Evolutionary conservation across 2,113 vertebrate genomes (phyloP).

Genomic region (Corythaeola cristata): DNA sequence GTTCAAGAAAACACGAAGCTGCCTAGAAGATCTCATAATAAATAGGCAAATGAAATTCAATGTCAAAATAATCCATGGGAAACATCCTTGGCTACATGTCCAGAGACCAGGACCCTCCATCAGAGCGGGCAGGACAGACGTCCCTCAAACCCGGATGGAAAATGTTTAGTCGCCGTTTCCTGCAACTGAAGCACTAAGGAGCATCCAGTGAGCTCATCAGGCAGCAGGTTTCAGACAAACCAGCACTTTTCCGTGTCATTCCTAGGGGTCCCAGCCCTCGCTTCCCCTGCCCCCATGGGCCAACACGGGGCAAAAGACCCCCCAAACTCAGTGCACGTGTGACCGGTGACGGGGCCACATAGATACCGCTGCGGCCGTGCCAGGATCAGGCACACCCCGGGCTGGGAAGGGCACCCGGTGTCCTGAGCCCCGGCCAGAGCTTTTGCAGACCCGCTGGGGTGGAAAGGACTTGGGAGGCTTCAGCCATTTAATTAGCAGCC

Average conservation of each 20-base stretch:
- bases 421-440: neutral
- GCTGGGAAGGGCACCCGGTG: rapidly evolving
- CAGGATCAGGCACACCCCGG: neutral
- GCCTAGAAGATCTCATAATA: neutral
- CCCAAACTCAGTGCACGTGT: rapidly evolving
- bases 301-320: neutral
- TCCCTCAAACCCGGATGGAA: neutral
- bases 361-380: no score
- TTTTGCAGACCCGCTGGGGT: neutral
- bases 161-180: neutral
- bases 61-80: neutral
- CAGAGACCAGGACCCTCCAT: neutral
- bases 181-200: neutral
- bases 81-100: neutral
- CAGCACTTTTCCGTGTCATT: neutral
- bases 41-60: neutral
- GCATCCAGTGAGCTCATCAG: neutral
- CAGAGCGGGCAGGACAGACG: neutral
- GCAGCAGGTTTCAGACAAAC: neutral
- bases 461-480: neutral
- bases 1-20: neutral
- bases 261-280: neutral
- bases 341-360: rapidly evolving
- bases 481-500: neutral
- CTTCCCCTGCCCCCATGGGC: neutral